Percentiles rank a stretch among this genome's conserved stretches.
phyloP scores from a whole-genome alignment of 2,888 invertebrate species.

The Coecobrya sp. region DNA sequence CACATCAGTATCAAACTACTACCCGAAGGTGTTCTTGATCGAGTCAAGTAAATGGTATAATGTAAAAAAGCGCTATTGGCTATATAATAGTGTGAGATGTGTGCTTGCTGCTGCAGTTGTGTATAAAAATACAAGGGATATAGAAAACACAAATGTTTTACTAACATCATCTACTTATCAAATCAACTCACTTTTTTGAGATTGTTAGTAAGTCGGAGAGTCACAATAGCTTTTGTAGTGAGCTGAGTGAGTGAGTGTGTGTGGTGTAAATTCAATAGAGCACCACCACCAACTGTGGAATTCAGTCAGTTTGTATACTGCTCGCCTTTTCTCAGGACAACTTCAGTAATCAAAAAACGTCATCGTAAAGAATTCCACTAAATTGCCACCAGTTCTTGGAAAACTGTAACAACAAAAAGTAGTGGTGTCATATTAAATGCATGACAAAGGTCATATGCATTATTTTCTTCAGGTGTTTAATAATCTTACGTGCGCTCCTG shows the following conservation, averaged over 20 bases:
- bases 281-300: neutral
- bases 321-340: neutral
- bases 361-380: slow-evolving; percentile 43
- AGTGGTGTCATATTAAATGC: slow-evolving; percentile 11
- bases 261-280: no score
- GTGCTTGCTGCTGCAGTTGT: neutral
- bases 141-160: neutral
- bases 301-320: neutral
- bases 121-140: neutral
- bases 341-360: slow-evolving; percentile 44
- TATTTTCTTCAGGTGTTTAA: slow-evolving; percentile 29
- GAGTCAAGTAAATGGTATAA: slow-evolving; percentile 16
- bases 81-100: neutral
- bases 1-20: slow-evolving; percentile 54
- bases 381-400: slow-evolving; percentile 23
- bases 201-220: neutral
- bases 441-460: slow-evolving; percentile 16
- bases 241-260: no score
- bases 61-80: neutral
- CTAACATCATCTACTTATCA: neutral
- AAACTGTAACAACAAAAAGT: slow-evolving; percentile 39
- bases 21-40: slow-evolving; percentile 59
- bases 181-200: slow-evolving; percentile 21
- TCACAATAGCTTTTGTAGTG: no score
- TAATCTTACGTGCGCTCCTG: neutral